Evolutionary conservation across 2,888 invertebrate species (phyloP), one percentile per base, ranked within the genome.

Genomic region (Sthenelais limicola): DNA sequence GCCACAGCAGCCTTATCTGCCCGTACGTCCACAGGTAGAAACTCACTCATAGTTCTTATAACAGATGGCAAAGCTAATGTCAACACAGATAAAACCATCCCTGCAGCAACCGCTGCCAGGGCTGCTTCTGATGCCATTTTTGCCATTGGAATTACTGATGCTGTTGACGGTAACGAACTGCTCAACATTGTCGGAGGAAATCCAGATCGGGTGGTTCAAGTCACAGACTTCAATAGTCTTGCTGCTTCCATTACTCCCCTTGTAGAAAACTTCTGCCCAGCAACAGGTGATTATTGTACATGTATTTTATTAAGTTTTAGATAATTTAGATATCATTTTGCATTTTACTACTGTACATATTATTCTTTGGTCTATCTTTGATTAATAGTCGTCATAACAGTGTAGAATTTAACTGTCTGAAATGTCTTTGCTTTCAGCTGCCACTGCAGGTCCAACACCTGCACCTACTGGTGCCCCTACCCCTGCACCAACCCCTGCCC

Each of bases 21-120:
- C 4, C 32, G 30, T 2, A 33, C 30, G 5, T 32, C 32, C 1
- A 32, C 56, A 9, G 56, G 56, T 28, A 28, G 56, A n/a, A 56
- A 32, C 30, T 28, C 26, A 15, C 18, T 56, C 4, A 56, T 56
- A 15, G 12, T 56, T 15, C 56, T 56, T 3, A 56, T 56, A 32
- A 56, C 56, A n/a, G 56, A 56, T 15, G 56, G 56, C 56, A 28
- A 56, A 18, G 21, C 56, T 33, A 56, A 56, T 56, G 56, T 56
- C n/a, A 56, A 56, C 56, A 12, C 18, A 33, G 56, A 56, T n/a
- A 32, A 56, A n/a, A 56, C 32, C 26, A 18, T 2, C 1, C 3
- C 56, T 3, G 56, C 30, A 3, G 56, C 56, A 3, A 15, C 30
- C 3, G 30, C 26, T 15, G 32, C 33, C 12, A 15, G 56, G 5